A percentile compares a stretch with the other conserved stretches of the same genome.
Evolutionary conservation across 2,113 vertebrate genomes (phyloP).

Genomic region (Gasterosteus aculeatus): DNA sequence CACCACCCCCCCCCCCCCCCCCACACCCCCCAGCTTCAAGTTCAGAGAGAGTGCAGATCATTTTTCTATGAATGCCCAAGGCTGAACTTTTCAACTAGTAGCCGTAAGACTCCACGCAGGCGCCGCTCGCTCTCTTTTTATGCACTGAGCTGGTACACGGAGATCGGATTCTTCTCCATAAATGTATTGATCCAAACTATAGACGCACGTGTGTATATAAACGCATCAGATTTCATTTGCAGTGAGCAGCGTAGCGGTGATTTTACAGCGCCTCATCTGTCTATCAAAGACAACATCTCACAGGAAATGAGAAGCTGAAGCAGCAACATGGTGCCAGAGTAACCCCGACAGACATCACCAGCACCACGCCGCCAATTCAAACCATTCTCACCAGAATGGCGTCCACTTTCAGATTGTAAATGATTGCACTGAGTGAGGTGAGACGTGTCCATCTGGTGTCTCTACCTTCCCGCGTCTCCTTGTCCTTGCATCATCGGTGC

Average conservation of each 20-base stretch:
- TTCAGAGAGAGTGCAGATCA: slow-evolving; percentile 33
- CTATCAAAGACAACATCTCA: slow-evolving; percentile 12
- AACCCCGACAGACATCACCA: background rate
- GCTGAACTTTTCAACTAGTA: slow-evolving; percentile 54
- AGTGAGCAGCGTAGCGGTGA: slow-evolving; percentile 28
- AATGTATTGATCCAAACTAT: background rate
- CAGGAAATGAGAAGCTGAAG: slow-evolving; percentile 27
- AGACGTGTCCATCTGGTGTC: slow-evolving; percentile 12
- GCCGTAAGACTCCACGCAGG: slow-evolving; percentile 21
- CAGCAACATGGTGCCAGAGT: background rate
- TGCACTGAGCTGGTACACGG: slow-evolving; percentile 37
- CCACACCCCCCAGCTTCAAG: slow-evolving; percentile 9
- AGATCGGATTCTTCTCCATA: slow-evolving; percentile 40
- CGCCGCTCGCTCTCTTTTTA: slow-evolving; percentile 37
- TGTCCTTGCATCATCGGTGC: slow-evolving; percentile 1
- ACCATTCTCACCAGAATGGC: background rate
- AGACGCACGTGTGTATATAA: no score
- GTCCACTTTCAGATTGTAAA: background rate
- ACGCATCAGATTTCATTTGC: slow-evolving; percentile 34
- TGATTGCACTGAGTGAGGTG: background rate
- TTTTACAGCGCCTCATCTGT: slow-evolving; percentile 29
- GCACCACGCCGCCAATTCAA: background rate
- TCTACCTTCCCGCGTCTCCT: slow-evolving; percentile 12
- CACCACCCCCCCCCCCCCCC: no score
- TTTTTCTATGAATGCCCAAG: slow-evolving; percentile 26